A percentile compares a stretch with the other conserved stretches of the same genome.
phyloP scores from a whole-genome alignment of 2,797 vertebrate species.

The Labeo calbasu region DNA sequence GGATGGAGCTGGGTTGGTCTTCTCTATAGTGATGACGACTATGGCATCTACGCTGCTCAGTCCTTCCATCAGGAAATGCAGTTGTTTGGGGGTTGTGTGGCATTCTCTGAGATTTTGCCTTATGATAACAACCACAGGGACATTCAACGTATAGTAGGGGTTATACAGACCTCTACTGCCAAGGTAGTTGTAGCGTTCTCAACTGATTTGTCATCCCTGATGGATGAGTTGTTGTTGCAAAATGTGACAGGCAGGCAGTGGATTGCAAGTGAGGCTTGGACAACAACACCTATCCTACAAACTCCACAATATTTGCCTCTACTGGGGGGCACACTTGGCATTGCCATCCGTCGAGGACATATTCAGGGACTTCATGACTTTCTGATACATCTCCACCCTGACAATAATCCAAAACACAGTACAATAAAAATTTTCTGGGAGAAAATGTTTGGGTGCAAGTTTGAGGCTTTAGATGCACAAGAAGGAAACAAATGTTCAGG shows the following conservation, averaged over 20 bases:
- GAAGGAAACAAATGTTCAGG: slow-evolving; percentile 55
- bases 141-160: slow-evolving; percentile 37
- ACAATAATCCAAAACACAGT: slow-evolving; percentile 20
- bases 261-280: slow-evolving; percentile 43
- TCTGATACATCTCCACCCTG: slow-evolving; percentile 48
- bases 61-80: slow-evolving; percentile 22
- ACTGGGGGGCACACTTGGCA: slow-evolving; percentile 48
- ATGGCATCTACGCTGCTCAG: slow-evolving; percentile 10
- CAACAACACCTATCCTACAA: slow-evolving; percentile 6
- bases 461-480: neutral
- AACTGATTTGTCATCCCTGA: slow-evolving; percentile 47
- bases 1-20: slow-evolving; percentile 33
- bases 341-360: slow-evolving; percentile 68
- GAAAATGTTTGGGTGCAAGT: slow-evolving; percentile 8
- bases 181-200: slow-evolving; percentile 50
- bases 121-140: slow-evolving; percentile 47
- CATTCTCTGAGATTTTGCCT: slow-evolving; percentile 69
- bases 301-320: slow-evolving; percentile 9
- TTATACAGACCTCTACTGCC: slow-evolving; percentile 46
- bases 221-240: slow-evolving; percentile 51
- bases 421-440: slow-evolving; percentile 9
- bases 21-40: slow-evolving; percentile 17
- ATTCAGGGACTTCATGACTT: slow-evolving; percentile 67
- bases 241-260: slow-evolving; percentile 29
- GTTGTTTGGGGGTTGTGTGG: slow-evolving; percentile 61